Conservation (phyloP, 2,797 vertebrate species). For the Sebastes cheni region DNA sequence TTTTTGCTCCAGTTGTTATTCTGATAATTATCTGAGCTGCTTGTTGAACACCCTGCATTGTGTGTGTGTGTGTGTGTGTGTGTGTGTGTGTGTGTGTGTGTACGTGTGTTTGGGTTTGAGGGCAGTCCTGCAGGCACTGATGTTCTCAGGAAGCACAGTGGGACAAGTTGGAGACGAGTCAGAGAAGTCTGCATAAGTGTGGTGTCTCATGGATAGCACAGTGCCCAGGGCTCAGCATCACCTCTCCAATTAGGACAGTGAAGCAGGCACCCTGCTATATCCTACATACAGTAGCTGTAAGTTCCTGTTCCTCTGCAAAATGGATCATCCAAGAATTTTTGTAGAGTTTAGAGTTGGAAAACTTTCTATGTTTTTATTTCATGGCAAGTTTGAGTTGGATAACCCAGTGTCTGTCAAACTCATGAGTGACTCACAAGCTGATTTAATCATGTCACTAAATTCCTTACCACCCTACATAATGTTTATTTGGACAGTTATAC, state of each 20-base stretch:
- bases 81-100: background rate
- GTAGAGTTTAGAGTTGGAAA: constrained; percentile 6
- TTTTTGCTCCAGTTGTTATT: background rate
- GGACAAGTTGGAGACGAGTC: constrained; percentile 42
- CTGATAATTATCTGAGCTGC: background rate
- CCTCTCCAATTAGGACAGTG: constrained; percentile 60
- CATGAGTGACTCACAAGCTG: background rate
- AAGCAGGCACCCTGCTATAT: constrained; percentile 12
- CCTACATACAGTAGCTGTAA: constrained; percentile 4
- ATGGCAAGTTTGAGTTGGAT: background rate
- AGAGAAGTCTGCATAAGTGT: constrained; percentile 17
- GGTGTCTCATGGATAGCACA: constrained; percentile 29
- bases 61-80: background rate
- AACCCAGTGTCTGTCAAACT: background rate
- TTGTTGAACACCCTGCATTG: background rate
- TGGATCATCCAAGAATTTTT: constrained; percentile 3
- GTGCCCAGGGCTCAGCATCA: constrained; percentile 44
- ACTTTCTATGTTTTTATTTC: constrained; percentile 17
- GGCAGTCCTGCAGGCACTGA: constrained; percentile 35
- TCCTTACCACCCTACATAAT: background rate
- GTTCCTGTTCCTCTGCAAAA: constrained; percentile 19
- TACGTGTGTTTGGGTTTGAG: constrained; percentile 12
- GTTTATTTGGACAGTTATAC: background rate
- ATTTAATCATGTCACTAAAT: background rate
- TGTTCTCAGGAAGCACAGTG: constrained; percentile 35